These are phyloP conservation scores for Eleutherodactylus coqui DNA, from an alignment of 2,797 vertebrate genomes.

Conservation along the genomic window DNA sequence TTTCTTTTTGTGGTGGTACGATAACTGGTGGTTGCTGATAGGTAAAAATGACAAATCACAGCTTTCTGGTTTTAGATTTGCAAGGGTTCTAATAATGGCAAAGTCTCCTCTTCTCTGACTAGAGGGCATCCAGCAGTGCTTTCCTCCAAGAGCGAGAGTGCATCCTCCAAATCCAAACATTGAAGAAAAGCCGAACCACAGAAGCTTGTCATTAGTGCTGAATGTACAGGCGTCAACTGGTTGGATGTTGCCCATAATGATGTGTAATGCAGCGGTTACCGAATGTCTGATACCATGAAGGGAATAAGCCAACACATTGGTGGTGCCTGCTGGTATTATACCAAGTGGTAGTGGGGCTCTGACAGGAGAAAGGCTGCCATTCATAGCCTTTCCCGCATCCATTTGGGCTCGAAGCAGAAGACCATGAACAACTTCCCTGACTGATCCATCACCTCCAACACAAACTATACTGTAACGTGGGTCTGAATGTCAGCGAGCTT, in stretches of 20 bases:
- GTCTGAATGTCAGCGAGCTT: slow-evolving; percentile 90
- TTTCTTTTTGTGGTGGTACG: slow-evolving; percentile 66
- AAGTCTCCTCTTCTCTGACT: slow-evolving; percentile 85
- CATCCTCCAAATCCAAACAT: slow-evolving; percentile 93
- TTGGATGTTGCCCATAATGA: slow-evolving; percentile 90
- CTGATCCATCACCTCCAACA: slow-evolving; percentile 92
- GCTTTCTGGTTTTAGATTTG: slow-evolving; percentile 87
- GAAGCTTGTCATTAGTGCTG: slow-evolving; percentile 77
- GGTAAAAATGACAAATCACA: slow-evolving; percentile 89
- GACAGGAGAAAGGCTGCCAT: slow-evolving; percentile 75
- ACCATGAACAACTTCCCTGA: slow-evolving; percentile 87
- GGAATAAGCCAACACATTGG: slow-evolving; percentile 88
- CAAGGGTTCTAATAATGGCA: slow-evolving; percentile 86
- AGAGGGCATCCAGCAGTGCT: slow-evolving; percentile 90
- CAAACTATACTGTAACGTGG: slow-evolving; percentile 88
- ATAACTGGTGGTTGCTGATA: slow-evolving; percentile 66
- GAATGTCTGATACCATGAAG: slow-evolving; percentile 87
- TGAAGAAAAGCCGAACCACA: slow-evolving; percentile 89
- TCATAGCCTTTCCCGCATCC: slow-evolving; percentile 78
- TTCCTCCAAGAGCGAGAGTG: slow-evolving; percentile 87
- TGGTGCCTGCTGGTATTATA: slow-evolving; percentile 95
- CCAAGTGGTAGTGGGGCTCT: slow-evolving; percentile 86
- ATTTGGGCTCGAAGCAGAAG: slow-evolving; percentile 91
- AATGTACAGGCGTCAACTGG: slow-evolving; percentile 91
- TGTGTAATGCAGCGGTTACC: slow-evolving; percentile 88